phyloP scores from a whole-genome alignment of 1,140 invertebrate species.

The Eueides isabella region DNA sequence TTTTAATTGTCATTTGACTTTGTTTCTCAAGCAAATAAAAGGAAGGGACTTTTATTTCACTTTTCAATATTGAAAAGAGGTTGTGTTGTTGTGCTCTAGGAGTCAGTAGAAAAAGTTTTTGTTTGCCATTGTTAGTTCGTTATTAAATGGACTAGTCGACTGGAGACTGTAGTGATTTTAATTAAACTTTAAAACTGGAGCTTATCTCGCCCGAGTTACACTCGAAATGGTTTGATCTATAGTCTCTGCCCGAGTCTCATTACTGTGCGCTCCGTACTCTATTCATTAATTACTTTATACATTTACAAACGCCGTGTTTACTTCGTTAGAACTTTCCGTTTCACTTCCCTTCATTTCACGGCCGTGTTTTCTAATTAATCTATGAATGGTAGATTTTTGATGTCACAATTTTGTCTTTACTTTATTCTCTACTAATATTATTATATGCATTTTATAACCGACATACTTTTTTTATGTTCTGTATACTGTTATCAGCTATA shows the following conservation, averaged over 20 bases:
- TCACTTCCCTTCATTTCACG: neutral
- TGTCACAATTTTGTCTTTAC: neutral
- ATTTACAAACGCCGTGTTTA: neutral
- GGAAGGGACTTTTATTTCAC: neutral
- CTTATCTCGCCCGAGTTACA: neutral
- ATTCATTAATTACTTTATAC: neutral
- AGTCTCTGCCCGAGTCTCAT: neutral
- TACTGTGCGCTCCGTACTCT: neutral
- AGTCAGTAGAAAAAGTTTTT: constrained; percentile 15
- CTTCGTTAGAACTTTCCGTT: constrained; percentile 3
- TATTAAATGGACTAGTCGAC: constrained; percentile 16
- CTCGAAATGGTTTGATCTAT: too few relatives aligned
- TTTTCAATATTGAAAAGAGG: neutral
- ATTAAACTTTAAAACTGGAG: neutral
- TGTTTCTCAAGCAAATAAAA: neutral
- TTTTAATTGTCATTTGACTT: neutral
- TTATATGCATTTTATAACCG: neutral
- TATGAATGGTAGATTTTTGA: neutral
- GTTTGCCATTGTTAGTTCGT: constrained; percentile 15
- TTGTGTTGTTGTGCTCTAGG: neutral
- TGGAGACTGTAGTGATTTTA: neutral
- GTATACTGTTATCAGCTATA: neutral
- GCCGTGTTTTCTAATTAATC: neutral
- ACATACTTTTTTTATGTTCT: neutral
- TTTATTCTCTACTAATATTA: too few relatives aligned